Conservation (phyloP, 2,113 vertebrate species). For the Syngnathus floridae region DNA sequence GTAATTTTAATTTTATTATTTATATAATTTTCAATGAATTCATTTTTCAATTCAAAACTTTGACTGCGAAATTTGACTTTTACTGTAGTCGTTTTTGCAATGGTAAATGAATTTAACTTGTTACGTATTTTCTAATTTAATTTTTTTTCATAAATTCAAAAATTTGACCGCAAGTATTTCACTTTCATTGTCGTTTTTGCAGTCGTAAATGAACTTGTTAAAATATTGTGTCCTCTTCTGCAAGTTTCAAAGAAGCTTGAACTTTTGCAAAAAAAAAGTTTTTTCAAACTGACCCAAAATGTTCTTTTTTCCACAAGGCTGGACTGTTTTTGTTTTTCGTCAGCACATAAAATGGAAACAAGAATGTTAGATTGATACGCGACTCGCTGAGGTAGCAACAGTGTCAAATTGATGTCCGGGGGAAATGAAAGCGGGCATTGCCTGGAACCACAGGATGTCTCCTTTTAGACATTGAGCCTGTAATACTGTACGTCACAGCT, state of each 20-base stretch:
- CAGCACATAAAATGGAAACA: background rate
- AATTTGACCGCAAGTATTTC: no score
- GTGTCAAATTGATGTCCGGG: background rate
- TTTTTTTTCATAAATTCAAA: no score
- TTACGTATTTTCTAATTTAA: no score
- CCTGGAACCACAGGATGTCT: slow-evolving; percentile 1
- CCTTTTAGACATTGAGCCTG: background rate
- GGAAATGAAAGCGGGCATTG: background rate
- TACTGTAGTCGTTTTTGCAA: no score
- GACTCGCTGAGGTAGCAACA: background rate
- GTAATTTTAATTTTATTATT: no score
- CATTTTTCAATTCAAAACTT: no score
- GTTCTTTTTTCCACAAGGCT: background rate
- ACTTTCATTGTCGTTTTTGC: no score
- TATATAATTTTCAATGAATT: no score
- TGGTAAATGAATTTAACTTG: no score
- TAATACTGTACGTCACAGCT: slow-evolving; percentile 1
- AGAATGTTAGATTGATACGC: background rate
- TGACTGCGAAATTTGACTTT: no score
- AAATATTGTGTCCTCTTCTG: background rate
- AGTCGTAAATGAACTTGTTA: no score
- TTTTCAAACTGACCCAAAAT: background rate
- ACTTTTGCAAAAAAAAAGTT: background rate
- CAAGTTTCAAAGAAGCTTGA: background rate
- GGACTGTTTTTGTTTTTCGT: slow-evolving; percentile 8